These are phyloP conservation scores for Electrophaes corylata DNA, from an alignment of 2,888 invertebrate species.

Conservation along the genomic window DNA sequence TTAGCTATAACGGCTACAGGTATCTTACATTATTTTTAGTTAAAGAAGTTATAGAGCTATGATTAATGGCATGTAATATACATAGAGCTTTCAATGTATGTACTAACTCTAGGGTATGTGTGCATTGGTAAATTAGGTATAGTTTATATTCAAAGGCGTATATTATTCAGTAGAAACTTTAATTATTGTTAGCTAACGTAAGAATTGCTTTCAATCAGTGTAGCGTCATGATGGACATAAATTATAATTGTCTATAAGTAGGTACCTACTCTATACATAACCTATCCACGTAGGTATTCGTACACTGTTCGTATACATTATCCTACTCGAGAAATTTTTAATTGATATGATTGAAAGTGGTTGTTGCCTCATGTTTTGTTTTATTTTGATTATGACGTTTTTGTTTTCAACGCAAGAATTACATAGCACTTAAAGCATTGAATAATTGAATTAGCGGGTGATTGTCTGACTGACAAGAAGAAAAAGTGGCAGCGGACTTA, in stretches of 20 bases:
- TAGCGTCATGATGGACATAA: conserved; percentile 31
- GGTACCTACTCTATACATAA: no score
- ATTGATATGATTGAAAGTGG: conserved; percentile 35
- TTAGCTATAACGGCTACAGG: neutral
- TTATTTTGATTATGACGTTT: conserved; percentile 40
- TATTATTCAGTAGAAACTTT: neutral
- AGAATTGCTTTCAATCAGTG: conserved; percentile 12
- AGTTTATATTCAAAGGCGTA: neutral
- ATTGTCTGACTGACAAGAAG: conserved; percentile 63
- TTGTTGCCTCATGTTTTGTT: conserved; percentile 39
- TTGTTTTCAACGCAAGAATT: conserved; percentile 52
- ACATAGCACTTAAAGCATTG: conserved; percentile 48
- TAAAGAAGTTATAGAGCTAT: neutral
- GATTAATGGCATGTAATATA: neutral
- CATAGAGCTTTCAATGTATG: no score
- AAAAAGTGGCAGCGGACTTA: conserved; percentile 63
- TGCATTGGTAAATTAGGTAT: no score
- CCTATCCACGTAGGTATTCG: neutral
- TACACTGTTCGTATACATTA: neutral
- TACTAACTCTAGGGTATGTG: no score
- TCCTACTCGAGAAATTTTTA: conserved; percentile 26
- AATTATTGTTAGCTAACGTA: neutral
- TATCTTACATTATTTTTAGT: neutral
- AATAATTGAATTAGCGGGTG: conserved; percentile 65
- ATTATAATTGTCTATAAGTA: neutral